Percentiles rank a stretch among this genome's conserved stretches.
Evolutionary conservation across 2,888 invertebrate genomes (phyloP).

Genomic region (Caradrina kadenii): DNA sequence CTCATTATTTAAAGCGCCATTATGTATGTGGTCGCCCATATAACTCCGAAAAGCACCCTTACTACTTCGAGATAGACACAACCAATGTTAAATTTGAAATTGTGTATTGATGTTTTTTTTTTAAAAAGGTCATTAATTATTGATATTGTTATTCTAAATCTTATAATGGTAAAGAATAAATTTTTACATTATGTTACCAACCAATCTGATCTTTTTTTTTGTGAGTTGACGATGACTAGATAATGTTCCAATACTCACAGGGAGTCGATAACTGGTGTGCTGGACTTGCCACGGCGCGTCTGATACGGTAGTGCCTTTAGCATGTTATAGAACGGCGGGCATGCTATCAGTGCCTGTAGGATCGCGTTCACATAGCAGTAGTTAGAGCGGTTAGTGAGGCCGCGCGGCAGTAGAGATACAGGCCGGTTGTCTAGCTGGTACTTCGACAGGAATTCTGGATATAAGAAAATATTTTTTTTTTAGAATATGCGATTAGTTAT

Average conservation of each 20-base stretch:
- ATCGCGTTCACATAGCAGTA: slow-evolving; percentile 99
- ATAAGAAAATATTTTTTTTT: not conserved
- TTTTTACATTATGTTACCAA: not conserved
- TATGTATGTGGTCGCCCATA: too few relatives aligned
- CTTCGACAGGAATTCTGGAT: slow-evolving; percentile 93
- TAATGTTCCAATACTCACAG: slow-evolving; percentile 92
- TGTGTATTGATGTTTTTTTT: too few relatives aligned
- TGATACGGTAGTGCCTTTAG: slow-evolving; percentile 94
- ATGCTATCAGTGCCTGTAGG: slow-evolving; percentile 97
- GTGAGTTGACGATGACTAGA: too few relatives aligned
- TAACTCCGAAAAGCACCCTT: too few relatives aligned
- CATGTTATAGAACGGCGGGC: slow-evolving; percentile 98
- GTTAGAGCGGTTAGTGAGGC: slow-evolving; percentile 97
- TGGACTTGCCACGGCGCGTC: slow-evolving; percentile 90
- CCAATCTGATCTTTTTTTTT: too few relatives aligned
- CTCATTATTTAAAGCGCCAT: too few relatives aligned
- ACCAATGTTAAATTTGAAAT: too few relatives aligned
- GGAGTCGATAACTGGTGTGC: slow-evolving; percentile 97
- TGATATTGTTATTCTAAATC: too few relatives aligned
- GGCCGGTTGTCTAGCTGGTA: slow-evolving; percentile 95
- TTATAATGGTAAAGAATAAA: too few relatives aligned
- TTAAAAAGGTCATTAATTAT: too few relatives aligned
- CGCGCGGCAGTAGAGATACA: slow-evolving; percentile 96
- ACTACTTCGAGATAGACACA: too few relatives aligned
- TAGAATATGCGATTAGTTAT: not conserved